Conservation (phyloP, 2,888 invertebrate species). For the Melangyna quadrimaculata region DNA sequence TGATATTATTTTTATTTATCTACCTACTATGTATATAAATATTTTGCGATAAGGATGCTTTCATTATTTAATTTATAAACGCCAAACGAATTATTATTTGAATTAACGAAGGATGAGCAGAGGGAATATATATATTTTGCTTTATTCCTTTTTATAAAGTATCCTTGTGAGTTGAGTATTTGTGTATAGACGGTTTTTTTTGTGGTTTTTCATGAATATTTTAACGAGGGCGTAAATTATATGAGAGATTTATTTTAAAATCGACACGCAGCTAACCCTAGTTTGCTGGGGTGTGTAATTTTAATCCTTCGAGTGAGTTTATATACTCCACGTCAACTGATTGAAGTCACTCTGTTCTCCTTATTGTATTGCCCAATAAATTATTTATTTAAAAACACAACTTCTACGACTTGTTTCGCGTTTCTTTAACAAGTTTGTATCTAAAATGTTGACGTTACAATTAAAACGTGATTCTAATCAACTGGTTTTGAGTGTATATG, state of each 20-base stretch:
- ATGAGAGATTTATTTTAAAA: conserved; percentile 54
- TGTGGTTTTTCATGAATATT: conserved; percentile 53
- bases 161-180: conserved; percentile 8
- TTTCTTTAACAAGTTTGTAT: neutral
- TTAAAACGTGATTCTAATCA: too few species aligned
- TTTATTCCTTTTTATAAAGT: conserved; percentile 1
- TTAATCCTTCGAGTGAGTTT: conserved; percentile 25
- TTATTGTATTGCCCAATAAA: neutral
- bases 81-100: conserved; percentile 34
- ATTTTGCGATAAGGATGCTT: conserved; percentile 10
- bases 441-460: neutral
- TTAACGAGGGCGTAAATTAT: conserved; percentile 1
- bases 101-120: conserved; percentile 56
- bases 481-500: neutral
- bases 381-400: neutral
- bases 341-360: neutral
- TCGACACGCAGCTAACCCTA: conserved; percentile 46
- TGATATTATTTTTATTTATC: neutral
- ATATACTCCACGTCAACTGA: neutral
- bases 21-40: neutral
- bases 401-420: neutral
- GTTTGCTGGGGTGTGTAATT: conserved; percentile 42
- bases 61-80: conserved; percentile 58
- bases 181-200: conserved; percentile 15
- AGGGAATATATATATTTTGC: conserved; percentile 44